Evolutionary conservation across 2,797 vertebrate genomes (phyloP), one percentile per base, ranked within the genome.

Genomic region (Silurus lanzhouensis): DNA sequence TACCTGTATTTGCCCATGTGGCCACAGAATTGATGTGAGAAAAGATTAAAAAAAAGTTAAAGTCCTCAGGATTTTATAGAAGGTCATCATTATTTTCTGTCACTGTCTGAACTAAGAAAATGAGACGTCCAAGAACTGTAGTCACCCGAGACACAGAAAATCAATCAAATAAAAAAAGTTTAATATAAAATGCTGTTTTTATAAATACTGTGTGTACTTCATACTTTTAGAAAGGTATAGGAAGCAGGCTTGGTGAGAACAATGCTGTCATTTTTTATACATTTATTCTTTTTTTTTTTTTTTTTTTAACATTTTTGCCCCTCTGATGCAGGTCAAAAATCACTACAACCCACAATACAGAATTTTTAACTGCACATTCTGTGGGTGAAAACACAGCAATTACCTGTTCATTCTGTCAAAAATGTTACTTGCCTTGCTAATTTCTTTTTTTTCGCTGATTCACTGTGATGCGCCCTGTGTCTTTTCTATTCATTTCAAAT

Each of bases 1-100:
- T 70, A 38, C 25, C 6, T 38, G 10, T 1, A 31, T 38, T 68
- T 70, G 25, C 17, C 22, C 25, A 20, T 25, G 25, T 52, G 4
- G 25, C 48, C 6, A 38, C 48, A 64, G 27, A 57, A 38, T 22
- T 31, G 67, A 82, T 58, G 10, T 71, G 27, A 70, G 15, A 44
- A 4, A 10, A 44, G 25, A 82, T 68, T 38, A 4, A 38, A 58
- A 70, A 67, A 52, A 38, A 68, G 6, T 68, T 68, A 6, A 55
- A 38, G 52, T 48, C 48, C n/a, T 27, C 46, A 25, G 46, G 46
- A 67, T n/a, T 57, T 10, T 68, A 64, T 67, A 46, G 9, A 7
- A 52, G 46, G 19, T 81, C 80, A 12, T 81, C 80, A 12, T 52
- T 55, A 81, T 81, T 27, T 67, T 14, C 25, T 10, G 44, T 66